Percentiles rank a stretch among this genome's conserved stretches.
Conservation (phyloP, 1,140 invertebrate species). For the Drepana arcuata region DNA sequence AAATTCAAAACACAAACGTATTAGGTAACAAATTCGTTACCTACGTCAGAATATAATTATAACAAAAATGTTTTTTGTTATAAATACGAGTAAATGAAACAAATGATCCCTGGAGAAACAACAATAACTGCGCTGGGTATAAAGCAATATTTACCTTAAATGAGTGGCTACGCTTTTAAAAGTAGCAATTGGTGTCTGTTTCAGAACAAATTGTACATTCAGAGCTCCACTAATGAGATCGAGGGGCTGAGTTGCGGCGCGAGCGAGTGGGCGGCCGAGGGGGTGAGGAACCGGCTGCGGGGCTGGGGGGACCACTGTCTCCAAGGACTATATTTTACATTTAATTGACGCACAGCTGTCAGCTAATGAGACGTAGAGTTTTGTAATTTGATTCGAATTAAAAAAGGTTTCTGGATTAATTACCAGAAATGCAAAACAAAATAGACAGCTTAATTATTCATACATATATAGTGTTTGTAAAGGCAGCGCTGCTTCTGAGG, state of each 20-base stretch:
- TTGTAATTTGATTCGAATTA: constrained; percentile 7
- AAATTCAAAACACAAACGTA: too few species aligned
- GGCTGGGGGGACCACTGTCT: constrained; percentile 18
- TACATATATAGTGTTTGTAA: too few species aligned
- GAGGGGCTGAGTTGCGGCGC: constrained; percentile 28
- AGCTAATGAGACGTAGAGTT: constrained; percentile 57
- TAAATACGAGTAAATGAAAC: too few species aligned
- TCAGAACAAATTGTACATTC: constrained; percentile 63
- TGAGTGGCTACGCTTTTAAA: constrained; percentile 47
- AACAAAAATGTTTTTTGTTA: too few species aligned
- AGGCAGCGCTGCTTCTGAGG: too few species aligned
- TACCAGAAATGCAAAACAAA: too few species aligned
- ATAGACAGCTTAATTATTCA: too few species aligned
- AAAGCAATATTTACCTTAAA: constrained; percentile 25
- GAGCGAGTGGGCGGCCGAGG: constrained; percentile 8
- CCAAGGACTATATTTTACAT: constrained; percentile 60
- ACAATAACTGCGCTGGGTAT: too few species aligned
- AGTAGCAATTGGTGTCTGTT: constrained; percentile 58
- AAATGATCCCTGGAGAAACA: too few species aligned
- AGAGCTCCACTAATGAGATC: constrained; percentile 55
- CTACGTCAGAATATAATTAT: too few species aligned
- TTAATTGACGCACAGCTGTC: constrained; percentile 61
- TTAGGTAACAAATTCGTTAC: too few species aligned
- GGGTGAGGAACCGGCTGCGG: constrained; percentile 10
- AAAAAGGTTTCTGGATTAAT: not conserved